These are phyloP conservation scores for Blastobasis lacticolella DNA, from an alignment of 2,888 invertebrate species.

Conservation along the genomic window DNA sequence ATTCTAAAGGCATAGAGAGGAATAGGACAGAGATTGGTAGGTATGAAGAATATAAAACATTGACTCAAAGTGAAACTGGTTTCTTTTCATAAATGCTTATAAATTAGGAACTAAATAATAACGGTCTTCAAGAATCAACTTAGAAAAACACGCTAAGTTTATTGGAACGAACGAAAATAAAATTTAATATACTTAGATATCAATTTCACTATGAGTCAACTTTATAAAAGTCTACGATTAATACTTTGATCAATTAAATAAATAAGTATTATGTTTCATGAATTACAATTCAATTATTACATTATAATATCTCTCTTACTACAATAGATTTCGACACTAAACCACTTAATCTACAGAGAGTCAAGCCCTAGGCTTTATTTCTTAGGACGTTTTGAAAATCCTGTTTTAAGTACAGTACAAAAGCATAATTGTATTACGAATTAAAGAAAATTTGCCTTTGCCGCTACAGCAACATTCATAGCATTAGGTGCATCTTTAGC, in stretches of 20 bases:
- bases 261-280: constrained; percentile 18
- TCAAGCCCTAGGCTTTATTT: constrained; percentile 37
- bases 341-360: constrained; percentile 38
- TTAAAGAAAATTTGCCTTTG: no score
- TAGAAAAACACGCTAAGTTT: no score
- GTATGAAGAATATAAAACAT: constrained; percentile 49
- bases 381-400: neutral
- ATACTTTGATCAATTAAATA: constrained; percentile 42
- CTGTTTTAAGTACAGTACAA: no score
- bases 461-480: no score
- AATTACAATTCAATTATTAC: constrained; percentile 10
- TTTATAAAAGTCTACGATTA: constrained; percentile 52
- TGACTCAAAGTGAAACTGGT: constrained; percentile 21
- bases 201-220: constrained; percentile 28
- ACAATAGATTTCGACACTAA: no score
- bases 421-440: no score
- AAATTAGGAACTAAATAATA: neutral
- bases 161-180: no score
- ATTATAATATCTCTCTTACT: constrained; percentile 15
- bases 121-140: neutral
- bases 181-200: constrained; percentile 8
- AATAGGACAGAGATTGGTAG: constrained; percentile 34
- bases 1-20: constrained; percentile 33
- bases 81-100: neutral
- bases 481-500: no score